phyloP scores from a whole-genome alignment of 2,888 invertebrate genomes.

The Ommatoiulus sabulosus region DNA sequence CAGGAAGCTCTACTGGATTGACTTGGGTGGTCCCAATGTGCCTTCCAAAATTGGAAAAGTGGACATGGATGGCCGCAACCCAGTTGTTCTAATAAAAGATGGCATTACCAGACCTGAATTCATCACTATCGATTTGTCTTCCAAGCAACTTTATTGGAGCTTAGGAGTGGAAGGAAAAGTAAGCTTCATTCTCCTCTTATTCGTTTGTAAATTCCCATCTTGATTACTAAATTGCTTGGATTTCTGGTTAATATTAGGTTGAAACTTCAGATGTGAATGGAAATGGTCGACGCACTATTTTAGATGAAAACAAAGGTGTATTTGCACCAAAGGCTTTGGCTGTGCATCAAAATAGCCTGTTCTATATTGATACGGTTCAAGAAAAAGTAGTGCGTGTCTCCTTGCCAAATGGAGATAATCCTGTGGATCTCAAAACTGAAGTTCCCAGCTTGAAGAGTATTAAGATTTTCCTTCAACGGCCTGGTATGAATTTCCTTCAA shows the following conservation, averaged over 20 bases:
- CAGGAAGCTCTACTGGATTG: slow-evolving; percentile 93
- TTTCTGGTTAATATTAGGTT: slow-evolving; percentile 61
- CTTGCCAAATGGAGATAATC: slow-evolving; percentile 82
- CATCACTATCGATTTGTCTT: slow-evolving; percentile 81
- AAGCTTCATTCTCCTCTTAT: slow-evolving; percentile 49
- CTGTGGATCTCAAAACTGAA: slow-evolving; percentile 88
- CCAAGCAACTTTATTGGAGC: slow-evolving; percentile 89
- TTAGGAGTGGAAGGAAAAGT: slow-evolving; percentile 69
- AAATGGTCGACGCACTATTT: slow-evolving; percentile 75
- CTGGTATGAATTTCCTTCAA: slow-evolving; percentile 66
- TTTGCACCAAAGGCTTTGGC: slow-evolving; percentile 84
- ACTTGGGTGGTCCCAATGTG: slow-evolving; percentile 91
- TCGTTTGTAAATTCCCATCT: not conserved
- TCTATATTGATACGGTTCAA: slow-evolving; percentile 87
- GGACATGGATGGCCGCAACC: slow-evolving; percentile 91
- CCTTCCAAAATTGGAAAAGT: slow-evolving; percentile 82
- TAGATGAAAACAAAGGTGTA: slow-evolving; percentile 77
- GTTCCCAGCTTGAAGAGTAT: slow-evolving; percentile 77
- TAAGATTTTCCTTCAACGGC: slow-evolving; percentile 87
- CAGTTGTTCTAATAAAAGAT: slow-evolving; percentile 77
- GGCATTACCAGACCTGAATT: slow-evolving; percentile 82
- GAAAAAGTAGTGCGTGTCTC: slow-evolving; percentile 90
- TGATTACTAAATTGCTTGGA: not conserved
- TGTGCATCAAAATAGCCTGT: slow-evolving; percentile 83
- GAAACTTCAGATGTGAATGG: slow-evolving; percentile 72